Conservation (phyloP, 1,140 invertebrate genomes). For the Himalopsyche phryganea region DNA sequence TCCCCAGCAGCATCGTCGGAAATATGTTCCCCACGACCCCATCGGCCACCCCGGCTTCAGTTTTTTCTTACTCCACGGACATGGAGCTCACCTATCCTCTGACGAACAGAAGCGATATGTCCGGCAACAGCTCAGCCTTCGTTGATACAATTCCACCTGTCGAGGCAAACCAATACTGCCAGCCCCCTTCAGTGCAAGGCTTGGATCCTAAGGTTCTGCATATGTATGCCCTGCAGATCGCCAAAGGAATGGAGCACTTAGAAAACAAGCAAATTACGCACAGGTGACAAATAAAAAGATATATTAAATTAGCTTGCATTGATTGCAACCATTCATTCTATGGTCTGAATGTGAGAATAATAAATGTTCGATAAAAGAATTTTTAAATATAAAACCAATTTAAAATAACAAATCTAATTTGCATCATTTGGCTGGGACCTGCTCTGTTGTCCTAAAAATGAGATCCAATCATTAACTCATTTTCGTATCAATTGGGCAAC, state of each 20-base stretch:
- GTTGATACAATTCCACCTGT: background rate
- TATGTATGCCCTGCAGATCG: conserved; percentile 67
- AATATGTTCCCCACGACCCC: conserved; percentile 2
- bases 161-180: background rate
- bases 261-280: conserved; percentile 64
- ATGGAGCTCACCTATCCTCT: background rate
- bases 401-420: too few species aligned
- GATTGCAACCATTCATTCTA: too few species aligned
- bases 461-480: too few species aligned
- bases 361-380: too few species aligned
- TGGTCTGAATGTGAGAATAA: too few species aligned
- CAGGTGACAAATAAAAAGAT: conserved; percentile 44
- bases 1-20: background rate
- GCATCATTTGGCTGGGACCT: too few species aligned
- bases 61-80: conserved; percentile 33
- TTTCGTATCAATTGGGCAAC: too few species aligned
- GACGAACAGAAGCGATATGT: background rate
- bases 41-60: conserved; percentile 40
- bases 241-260: conserved; percentile 66
- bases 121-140: background rate
- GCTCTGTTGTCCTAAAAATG: too few species aligned
- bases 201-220: conserved; percentile 59
- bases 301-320: too few species aligned
- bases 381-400: too few species aligned
- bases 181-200: background rate